A percentile compares a stretch with the other conserved stretches of the same genome.
Evolutionary conservation across 2,113 vertebrate species (phyloP).

Genomic region (Lophochroa leadbeateri): DNA sequence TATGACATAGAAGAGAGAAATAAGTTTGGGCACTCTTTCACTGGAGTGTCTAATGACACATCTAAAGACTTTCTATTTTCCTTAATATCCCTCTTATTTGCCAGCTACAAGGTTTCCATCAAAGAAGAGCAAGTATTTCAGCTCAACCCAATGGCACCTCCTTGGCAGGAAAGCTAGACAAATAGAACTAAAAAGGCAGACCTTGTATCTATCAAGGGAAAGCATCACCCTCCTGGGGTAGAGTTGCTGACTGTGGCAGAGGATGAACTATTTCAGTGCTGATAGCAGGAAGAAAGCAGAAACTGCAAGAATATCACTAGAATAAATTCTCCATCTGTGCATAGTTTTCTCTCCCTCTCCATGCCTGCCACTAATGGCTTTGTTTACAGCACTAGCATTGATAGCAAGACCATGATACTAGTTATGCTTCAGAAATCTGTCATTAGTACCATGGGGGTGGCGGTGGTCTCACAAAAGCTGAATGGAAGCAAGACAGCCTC

Average conservation of each 20-base stretch:
- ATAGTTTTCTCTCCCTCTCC: background rate
- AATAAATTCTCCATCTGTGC: conserved; percentile 4
- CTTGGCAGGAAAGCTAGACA: conserved; percentile 47
- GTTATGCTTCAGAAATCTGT: background rate
- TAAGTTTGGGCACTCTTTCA: background rate
- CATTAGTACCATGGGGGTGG: background rate
- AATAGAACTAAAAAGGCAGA: conserved; percentile 15
- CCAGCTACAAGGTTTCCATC: conserved; percentile 32
- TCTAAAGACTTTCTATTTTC: conserved; percentile 38
- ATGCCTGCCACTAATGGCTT: background rate
- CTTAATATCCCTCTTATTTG: conserved; percentile 30
- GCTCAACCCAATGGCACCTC: conserved; percentile 17
- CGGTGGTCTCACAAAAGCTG: conserved; percentile 47
- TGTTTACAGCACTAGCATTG: conserved; percentile 18
- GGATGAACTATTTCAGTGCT: conserved; percentile 46
- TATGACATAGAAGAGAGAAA: background rate
- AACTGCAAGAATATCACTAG: background rate
- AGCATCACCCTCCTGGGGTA: conserved; percentile 8
- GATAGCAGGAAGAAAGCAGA: conserved; percentile 21
- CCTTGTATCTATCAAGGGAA: conserved; percentile 24
- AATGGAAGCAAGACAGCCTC: conserved; percentile 47
- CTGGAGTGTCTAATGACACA: background rate
- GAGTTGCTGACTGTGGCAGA: conserved; percentile 44
- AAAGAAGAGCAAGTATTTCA: conserved; percentile 15
- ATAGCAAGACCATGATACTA: background rate